Conservation (phyloP, 2,797 vertebrate genomes). For the Alfaro cultratus region DNA sequence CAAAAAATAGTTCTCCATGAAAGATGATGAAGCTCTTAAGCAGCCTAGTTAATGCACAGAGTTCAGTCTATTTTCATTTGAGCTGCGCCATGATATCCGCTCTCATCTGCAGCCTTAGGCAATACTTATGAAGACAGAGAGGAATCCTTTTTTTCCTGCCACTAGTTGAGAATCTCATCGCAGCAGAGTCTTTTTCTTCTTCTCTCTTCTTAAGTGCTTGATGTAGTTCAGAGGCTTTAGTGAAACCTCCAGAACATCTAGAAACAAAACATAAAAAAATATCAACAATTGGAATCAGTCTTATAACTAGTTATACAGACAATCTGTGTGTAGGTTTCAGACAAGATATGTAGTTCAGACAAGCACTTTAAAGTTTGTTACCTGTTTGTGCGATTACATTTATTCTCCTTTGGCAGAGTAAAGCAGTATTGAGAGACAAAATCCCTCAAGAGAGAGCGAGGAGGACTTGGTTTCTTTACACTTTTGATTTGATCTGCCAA, state of each 20-base stretch:
- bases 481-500: conserved; percentile 63
- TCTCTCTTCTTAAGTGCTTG: conserved; percentile 64
- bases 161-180: conserved; percentile 49
- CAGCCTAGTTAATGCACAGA: conserved; percentile 33
- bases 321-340: conserved; percentile 26
- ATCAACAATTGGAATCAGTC: conserved; percentile 32
- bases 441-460: conserved; percentile 56
- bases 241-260: conserved; percentile 70
- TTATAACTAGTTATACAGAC: conserved; percentile 30
- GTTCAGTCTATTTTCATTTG: conserved; percentile 44
- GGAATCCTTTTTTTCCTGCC: conserved; percentile 64
- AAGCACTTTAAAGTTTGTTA: conserved; percentile 36
- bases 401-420: conserved; percentile 51
- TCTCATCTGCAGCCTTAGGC: conserved; percentile 63
- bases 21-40: conserved; percentile 27
- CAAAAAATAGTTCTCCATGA: neutral
- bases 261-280: conserved; percentile 32
- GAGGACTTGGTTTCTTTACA: conserved; percentile 33
- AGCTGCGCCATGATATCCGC: conserved; percentile 41
- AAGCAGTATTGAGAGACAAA: conserved; percentile 71
- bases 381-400: conserved; percentile 62
- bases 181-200: conserved; percentile 49
- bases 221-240: conserved; percentile 71
- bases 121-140: conserved; percentile 72
- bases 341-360: conserved; percentile 33